phyloP scores from a whole-genome alignment of 2,888 invertebrate species.

The Plutella xylostella region DNA sequence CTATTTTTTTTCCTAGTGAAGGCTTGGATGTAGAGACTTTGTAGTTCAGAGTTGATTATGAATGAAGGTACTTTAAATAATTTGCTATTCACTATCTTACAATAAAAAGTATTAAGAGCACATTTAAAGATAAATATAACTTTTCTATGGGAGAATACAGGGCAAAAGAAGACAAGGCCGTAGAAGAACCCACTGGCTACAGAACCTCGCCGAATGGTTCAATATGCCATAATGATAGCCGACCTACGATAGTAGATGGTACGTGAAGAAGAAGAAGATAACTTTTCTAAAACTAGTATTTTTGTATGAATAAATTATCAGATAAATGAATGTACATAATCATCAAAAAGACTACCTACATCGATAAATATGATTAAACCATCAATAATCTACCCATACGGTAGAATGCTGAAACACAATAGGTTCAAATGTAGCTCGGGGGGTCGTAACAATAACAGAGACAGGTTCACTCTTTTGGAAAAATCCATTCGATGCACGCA shows the following conservation, averaged over 20 bases:
- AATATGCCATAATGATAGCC: background rate
- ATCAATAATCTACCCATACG: constrained; percentile 1
- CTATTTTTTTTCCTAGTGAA: too few species aligned
- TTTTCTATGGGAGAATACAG: too few species aligned
- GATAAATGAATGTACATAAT: background rate
- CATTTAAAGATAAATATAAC: too few species aligned
- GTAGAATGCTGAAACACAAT: constrained; percentile 18
- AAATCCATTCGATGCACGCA: constrained; percentile 49
- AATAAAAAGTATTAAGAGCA: too few species aligned
- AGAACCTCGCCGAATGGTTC: too few species aligned
- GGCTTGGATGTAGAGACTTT: too few species aligned
- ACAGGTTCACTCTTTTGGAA: constrained; percentile 51
- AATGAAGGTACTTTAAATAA: too few species aligned
- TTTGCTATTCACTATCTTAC: too few species aligned
- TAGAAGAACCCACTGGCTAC: too few species aligned
- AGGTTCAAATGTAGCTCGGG: constrained; percentile 38
- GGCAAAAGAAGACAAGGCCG: too few species aligned
- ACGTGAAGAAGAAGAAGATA: background rate
- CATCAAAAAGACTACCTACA: background rate
- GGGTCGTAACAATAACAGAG: constrained; percentile 32
- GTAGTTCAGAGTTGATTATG: too few species aligned
- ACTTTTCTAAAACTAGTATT: background rate
- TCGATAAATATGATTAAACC: background rate
- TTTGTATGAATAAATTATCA: background rate
- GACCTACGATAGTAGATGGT: too few species aligned